Evolutionary conservation across 1,140 invertebrate genomes (phyloP).

Genomic region (Hermetia illucens): DNA sequence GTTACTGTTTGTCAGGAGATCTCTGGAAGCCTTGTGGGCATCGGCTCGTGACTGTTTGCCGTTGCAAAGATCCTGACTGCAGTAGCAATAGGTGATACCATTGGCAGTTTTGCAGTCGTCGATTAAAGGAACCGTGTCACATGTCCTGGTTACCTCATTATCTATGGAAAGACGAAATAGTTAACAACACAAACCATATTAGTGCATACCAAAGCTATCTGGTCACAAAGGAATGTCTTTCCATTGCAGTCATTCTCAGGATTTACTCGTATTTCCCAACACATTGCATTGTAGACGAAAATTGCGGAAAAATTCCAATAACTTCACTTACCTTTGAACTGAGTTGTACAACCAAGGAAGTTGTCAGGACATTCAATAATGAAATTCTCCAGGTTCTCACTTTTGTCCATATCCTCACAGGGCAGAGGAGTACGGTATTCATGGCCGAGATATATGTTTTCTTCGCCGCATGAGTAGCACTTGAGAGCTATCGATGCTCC

Average conservation of each 20-base stretch:
- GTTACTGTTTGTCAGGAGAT: background rate
- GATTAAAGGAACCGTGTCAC: background rate
- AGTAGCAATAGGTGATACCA: constrained; percentile 1
- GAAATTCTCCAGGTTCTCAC: background rate
- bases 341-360: background rate
- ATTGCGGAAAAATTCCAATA: no score
- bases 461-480: background rate
- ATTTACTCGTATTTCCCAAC: background rate
- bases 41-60: background rate
- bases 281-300: no score
- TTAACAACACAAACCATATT: no score
- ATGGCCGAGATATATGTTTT: background rate
- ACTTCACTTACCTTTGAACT: constrained; percentile 1
- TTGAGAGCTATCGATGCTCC: background rate
- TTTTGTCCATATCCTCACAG: background rate
- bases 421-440: background rate
- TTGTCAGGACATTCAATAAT: background rate
- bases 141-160: background rate
- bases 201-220: no score
- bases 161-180: background rate
- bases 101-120: constrained; percentile 1
- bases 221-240: no score
- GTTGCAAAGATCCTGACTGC: background rate
- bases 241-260: background rate
- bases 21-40: background rate